phyloP scores from a whole-genome alignment of 37 sponge, comb jelly and placozoan species.

The Amphimedon queenslandica region DNA sequence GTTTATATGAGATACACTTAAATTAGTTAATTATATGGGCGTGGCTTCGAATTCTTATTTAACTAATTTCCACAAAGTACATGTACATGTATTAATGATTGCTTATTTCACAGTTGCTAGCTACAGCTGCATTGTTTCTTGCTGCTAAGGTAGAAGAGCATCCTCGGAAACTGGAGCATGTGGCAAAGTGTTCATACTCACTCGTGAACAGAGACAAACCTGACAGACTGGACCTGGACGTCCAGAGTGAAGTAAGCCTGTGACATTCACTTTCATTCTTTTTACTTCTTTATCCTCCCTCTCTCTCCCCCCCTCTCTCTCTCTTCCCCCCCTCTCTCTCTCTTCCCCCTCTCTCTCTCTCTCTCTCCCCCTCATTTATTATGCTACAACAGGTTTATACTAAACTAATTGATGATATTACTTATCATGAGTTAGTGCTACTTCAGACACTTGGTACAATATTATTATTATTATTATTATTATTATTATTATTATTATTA shows the following conservation, averaged over 20 bases:
- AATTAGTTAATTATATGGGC: too few relatives aligned
- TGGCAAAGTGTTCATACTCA: conserved; percentile 68
- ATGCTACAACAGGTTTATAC: background rate
- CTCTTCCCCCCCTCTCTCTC: background rate
- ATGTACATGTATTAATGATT: background rate
- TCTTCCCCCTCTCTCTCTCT: too few relatives aligned
- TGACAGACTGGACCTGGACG: conserved; percentile 41
- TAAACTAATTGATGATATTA: conserved; percentile 63
- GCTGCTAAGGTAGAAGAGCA: conserved; percentile 96
- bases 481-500: background rate
- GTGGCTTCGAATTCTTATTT: too few relatives aligned
- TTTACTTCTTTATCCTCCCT: background rate
- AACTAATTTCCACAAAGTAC: too few relatives aligned
- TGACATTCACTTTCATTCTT: background rate
- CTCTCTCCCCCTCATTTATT: too few relatives aligned
- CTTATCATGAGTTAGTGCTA: conserved; percentile 69
- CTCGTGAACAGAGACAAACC: conserved; percentile 53
- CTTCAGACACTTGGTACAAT: conserved; percentile 89
- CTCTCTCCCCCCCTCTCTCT: background rate
- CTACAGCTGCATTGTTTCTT: conserved; percentile 84
- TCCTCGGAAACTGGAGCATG: conserved; percentile 82
- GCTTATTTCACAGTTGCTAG: conserved; percentile 55
- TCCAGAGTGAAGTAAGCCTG: conserved; percentile 58
- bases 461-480: too few relatives aligned
- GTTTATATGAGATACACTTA: too few relatives aligned